These are phyloP conservation scores for Xestobium rufovillosum DNA, from an alignment of 2,888 invertebrate species.

Conservation along the genomic window DNA sequence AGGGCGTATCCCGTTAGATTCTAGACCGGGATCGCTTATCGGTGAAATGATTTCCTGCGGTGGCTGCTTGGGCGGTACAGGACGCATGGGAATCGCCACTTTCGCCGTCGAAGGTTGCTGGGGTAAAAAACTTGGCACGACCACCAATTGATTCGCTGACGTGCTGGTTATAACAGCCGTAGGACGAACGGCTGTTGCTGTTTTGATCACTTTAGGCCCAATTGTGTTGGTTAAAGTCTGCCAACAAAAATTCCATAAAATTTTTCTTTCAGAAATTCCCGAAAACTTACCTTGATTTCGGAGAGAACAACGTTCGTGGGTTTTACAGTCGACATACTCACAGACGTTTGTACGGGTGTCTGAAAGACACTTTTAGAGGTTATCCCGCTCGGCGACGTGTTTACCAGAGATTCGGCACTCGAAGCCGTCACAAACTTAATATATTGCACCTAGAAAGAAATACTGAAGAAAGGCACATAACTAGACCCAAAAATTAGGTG, in stretches of 20 bases:
- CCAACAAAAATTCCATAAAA: too few relatives aligned
- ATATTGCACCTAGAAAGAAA: constrained; percentile 54
- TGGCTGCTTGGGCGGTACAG: background rate
- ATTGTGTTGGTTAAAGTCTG: background rate
- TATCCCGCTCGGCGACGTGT: constrained; percentile 32
- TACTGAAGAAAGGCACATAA: too few relatives aligned
- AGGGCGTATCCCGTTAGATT: constrained; percentile 51
- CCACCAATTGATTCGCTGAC: constrained; percentile 12
- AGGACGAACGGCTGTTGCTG: constrained; percentile 9
- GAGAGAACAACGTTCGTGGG: constrained; percentile 31
- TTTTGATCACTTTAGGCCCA: constrained; percentile 8
- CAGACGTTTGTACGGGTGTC: constrained; percentile 14
- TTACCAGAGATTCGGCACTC: constrained; percentile 40
- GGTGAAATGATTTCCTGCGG: background rate
- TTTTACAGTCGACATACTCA: constrained; percentile 19
- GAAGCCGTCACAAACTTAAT: constrained; percentile 56
- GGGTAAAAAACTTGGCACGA: constrained; percentile 6
- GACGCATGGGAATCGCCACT: constrained; percentile 14
- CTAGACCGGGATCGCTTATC: constrained; percentile 24
- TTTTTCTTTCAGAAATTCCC: too few relatives aligned
- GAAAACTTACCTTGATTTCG: constrained; percentile 33
- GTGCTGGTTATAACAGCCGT: constrained; percentile 12
- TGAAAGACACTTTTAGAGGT: constrained; percentile 21
- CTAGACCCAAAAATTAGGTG: too few relatives aligned
- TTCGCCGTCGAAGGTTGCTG: constrained; percentile 7